These are phyloP conservation scores for Gisinianus flammeolus DNA, from an alignment of 2,888 invertebrate genomes.

Conservation along the genomic window DNA sequence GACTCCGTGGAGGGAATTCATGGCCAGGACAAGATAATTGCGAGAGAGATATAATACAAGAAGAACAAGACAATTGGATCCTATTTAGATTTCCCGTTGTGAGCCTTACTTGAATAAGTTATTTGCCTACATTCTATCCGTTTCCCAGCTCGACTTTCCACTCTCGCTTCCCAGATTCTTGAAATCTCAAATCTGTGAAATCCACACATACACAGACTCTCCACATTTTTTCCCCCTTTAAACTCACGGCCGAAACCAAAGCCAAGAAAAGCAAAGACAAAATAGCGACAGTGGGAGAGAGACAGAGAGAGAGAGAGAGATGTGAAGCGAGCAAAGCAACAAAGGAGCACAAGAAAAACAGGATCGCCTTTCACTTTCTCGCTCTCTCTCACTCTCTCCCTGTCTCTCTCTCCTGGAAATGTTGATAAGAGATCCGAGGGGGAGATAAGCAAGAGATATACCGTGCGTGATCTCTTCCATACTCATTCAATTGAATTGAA, in stretches of 20 bases:
- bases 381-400: too few relatives aligned
- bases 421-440: too few relatives aligned
- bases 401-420: too few relatives aligned
- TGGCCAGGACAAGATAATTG: background rate
- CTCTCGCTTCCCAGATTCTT: background rate
- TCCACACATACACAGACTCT: background rate
- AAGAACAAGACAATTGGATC: too few relatives aligned
- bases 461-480: too few relatives aligned
- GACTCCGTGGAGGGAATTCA: too few relatives aligned
- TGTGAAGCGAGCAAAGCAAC: background rate
- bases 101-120: background rate
- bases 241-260: background rate
- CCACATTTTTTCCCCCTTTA: background rate
- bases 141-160: background rate
- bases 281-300: background rate
- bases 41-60: background rate
- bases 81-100: background rate
- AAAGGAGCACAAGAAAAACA: background rate
- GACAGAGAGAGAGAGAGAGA: background rate
- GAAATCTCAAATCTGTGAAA: background rate
- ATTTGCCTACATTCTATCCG: background rate
- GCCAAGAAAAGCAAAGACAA: background rate
- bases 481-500: too few relatives aligned
- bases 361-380: background rate
- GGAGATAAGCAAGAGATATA: too few relatives aligned